Evolutionary conservation across 2,888 invertebrate genomes (phyloP), one percentile per base, ranked within the genome.

Genomic region (Ryuthela nishihirai): DNA sequence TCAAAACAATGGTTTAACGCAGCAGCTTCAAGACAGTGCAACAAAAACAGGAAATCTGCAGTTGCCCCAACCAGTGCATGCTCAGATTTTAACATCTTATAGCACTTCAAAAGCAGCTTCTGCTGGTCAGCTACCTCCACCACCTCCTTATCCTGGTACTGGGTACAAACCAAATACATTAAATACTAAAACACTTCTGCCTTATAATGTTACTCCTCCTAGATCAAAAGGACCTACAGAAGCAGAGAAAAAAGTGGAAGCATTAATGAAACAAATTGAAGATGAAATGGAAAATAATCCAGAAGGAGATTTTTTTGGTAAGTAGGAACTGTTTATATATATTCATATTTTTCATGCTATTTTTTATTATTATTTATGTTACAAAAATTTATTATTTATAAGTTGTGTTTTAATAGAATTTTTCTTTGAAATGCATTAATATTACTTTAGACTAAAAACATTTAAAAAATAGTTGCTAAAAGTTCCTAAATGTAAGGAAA

Each of bases 301-400:
- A 69, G 89, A 92, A 74, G 94, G 94, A 67, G 95, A 95, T 79
- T 95, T 93, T 76, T 95, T 94, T 79, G 95, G 95, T 92, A 78
- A 50, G 56, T 56, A 6, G 2, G 3, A 24, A 29, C 29, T 29
- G 9, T 7, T 9, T 29, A n/a, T n/a, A n/a, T n/a, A n/a, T n/a
- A n/a, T n/a, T n/a, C n/a, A n/a, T n/a, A n/a, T n/a, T n/a, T n/a
- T n/a, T n/a, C n/a, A n/a, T n/a, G n/a, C n/a, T n/a, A n/a, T n/a
- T n/a, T n/a, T n/a, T n/a, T n/a, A n/a, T n/a, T n/a, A n/a, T n/a
- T n/a, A n/a, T n/a, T n/a, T n/a, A n/a, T n/a, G n/a, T n/a, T n/a
- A n/a, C n/a, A n/a, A n/a, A n/a, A n/a, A n/a, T n/a, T n/a, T n/a
- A n/a, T n/a, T n/a, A n/a, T n/a, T n/a, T n/a, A n/a, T n/a, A n/a